Conservation (phyloP, 2,888 invertebrate species). For the Ganaspis brasiliensis region DNA sequence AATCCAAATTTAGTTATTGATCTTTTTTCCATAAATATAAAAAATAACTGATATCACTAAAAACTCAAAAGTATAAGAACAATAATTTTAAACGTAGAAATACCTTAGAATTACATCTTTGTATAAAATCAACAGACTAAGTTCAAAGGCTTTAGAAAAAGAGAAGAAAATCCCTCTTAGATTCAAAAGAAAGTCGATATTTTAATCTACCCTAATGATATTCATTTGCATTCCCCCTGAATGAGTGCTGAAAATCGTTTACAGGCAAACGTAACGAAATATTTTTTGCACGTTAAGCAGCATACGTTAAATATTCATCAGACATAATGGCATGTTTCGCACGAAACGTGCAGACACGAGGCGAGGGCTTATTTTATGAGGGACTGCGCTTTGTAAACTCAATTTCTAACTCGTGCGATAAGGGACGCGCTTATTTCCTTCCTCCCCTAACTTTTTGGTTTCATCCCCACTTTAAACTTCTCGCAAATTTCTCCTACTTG, state of each 20-base stretch:
- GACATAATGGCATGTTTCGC: conserved; percentile 29
- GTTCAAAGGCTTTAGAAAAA: no score
- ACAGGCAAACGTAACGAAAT: not conserved
- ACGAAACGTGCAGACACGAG: conserved; percentile 45
- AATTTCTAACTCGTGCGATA: conserved; percentile 71
- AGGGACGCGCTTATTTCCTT: conserved; percentile 62
- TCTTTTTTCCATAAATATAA: no score
- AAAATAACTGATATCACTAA: no score
- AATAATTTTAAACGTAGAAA: no score
- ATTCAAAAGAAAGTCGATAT: no score
- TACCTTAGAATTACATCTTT: no score
- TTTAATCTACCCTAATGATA: conserved; percentile 11
- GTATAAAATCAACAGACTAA: no score
- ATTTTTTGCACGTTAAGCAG: conserved; percentile 21
- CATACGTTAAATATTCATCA: conserved; percentile 40
- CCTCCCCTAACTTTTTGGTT: conserved; percentile 54
- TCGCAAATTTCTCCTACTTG: conserved; percentile 57
- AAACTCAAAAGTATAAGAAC: no score
- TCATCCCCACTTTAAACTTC: conserved; percentile 57
- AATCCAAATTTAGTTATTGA: no score
- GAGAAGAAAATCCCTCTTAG: no score
- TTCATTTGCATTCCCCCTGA: conserved; percentile 13
- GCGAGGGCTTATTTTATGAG: conserved; percentile 60
- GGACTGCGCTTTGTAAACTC: conserved; percentile 70
- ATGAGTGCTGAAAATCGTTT: not conserved